Evolutionary conservation across 2,797 vertebrate genomes (phyloP), one percentile per base, ranked within the genome.

Genomic region (Anableps anableps): DNA sequence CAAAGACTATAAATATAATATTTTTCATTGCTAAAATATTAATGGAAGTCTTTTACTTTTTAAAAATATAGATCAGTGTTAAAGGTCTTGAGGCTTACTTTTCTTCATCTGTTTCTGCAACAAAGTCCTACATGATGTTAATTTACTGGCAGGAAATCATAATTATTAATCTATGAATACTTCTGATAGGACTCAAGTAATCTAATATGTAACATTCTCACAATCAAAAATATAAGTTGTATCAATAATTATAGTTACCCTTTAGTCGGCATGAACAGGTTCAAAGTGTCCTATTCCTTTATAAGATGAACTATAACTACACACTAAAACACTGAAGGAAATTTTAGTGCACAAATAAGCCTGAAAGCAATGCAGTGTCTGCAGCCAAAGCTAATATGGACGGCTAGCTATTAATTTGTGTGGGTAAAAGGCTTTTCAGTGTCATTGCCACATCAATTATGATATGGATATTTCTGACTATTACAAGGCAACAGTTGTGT

Each of bases 401-500:
- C 8, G 17, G 21, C 21, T 8, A 6, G 47, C 45, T 50, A 77
- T 34, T 66, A 51, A 11, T 70, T 62, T 53, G 48, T 51, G 23
- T 41, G 75, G 41, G 47, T 38, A 36, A 26, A 48, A 26, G 48
- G 9, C 48, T 70, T 70, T 38, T 36, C 26, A 68, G 47, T 71
- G 62, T 41, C 50, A 53, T 11, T 77, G 64, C 76, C 26, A 17
- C 43, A 70, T 51, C 36, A 53, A 45, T 71, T 71, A 71, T 45
- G 43, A 47, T 14, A n/a, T 68, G 64, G 31, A 4, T 38, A 41
- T 51, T 77, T 77, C 21, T 51, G 75, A 55, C 23, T n/a, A n/a
- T 62, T 60, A 75, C 23, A 8, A 75, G 74, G 26, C 41, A 29
- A 29, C n/a, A 62, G 34, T 60, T 75, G 53, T 75, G 34, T 70